Evolutionary conservation across 2,797 vertebrate genomes (phyloP), one percentile per base, ranked within the genome.

Genomic region (Harpagifer antarcticus): DNA sequence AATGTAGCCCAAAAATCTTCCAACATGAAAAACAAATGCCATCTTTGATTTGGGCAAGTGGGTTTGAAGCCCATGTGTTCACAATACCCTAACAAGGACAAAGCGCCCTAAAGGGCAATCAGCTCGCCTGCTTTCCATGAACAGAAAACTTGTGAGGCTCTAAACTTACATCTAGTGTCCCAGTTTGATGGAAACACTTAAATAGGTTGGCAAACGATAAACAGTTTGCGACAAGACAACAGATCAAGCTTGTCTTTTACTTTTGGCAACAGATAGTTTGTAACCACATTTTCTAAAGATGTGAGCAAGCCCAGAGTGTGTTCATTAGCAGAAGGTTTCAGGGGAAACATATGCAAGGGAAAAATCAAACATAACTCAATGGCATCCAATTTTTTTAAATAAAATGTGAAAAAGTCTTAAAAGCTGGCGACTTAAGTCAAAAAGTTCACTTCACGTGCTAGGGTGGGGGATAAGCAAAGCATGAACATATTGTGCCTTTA

Each of bases 41-140:
- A 89, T 89, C 79, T 92, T 90, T 88, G 84, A 92, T 93, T 93
- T 89, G 74, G 81, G 40, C 45, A 44, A 82, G 60, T 57, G 81
- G 86, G 77, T 88, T 91, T 85, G 76, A 92, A 77, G 80, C 81
- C 90, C 92, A 94, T 93, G 87, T 95, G 93, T 90, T 94, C 86
- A 85, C 89, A 93, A 94, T 94, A 90, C 78, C 79, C 72, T 75
- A 82, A 89, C 79, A 85, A 87, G 90, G 94, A 93, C 91, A 92
- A 92, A 94, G 92, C 52, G 60, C 64, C 83, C 88, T 87, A 86
- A 53, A 81, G 88, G 89, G 86, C 90, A 91, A 88, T 91, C 88
- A 82, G 76, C 86, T 82, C 3, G 72, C 70, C 76, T 86, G 66
- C 73, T 68, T 90, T 90, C 79, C 85, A 89, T 75, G 72, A 89